These are phyloP conservation scores for Myotis planiceps DNA, from an alignment of 2,797 vertebrate species.

Conservation along the genomic window DNA sequence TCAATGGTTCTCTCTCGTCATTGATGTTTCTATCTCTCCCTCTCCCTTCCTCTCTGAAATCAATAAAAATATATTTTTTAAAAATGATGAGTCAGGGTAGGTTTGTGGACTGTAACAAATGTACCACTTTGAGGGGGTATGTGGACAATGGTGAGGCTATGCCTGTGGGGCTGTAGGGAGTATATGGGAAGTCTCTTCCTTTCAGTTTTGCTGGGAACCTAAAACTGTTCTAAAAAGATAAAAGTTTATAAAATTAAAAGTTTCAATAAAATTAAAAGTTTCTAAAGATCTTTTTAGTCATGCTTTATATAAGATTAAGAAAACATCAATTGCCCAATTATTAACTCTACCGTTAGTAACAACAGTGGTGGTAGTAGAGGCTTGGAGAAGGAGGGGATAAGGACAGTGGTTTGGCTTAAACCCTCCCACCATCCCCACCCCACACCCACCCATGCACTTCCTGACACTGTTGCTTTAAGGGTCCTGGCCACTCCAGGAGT, in stretches of 20 bases:
- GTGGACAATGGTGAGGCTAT: not conserved
- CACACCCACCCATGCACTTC: fast-evolving
- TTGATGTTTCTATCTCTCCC: no score
- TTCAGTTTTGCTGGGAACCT: not conserved
- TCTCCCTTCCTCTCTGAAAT: no score
- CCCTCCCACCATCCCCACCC: not conserved
- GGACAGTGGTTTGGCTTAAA: not conserved
- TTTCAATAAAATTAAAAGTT: not conserved
- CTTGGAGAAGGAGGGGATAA: not conserved
- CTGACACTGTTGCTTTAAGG: not conserved
- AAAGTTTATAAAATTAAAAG: not conserved
- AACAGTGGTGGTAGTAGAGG: not conserved
- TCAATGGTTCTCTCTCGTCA: no score
- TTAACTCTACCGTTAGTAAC: not conserved
- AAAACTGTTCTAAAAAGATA: not conserved
- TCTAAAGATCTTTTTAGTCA: not conserved
- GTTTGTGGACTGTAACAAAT: not conserved
- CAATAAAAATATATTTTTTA: no score
- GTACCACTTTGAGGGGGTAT: not conserved
- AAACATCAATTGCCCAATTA: not conserved
- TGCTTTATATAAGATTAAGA: not conserved
- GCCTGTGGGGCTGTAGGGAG: fast-evolving
- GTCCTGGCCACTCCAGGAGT: not conserved
- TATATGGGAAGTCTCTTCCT: not conserved
- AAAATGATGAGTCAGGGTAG: not conserved